Percentiles rank a stretch among this genome's conserved stretches.
phyloP scores from a whole-genome alignment of 2,797 vertebrate species.

The Galago senegalensis region DNA sequence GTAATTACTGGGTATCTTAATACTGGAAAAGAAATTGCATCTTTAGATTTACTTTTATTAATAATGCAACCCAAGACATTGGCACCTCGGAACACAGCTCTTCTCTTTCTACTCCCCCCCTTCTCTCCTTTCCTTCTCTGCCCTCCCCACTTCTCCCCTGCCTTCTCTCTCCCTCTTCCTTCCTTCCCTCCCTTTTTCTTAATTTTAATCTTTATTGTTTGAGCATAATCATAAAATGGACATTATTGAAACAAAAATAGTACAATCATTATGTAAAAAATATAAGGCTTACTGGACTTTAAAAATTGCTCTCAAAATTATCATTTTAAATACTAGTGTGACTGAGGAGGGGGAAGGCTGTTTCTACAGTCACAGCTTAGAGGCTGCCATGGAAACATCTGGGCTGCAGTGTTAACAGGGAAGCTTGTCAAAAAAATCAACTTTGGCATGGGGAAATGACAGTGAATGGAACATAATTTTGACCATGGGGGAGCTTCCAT shows the following conservation, averaged over 20 bases:
- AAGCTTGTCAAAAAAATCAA: conserved; percentile 79
- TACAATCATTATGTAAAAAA: not conserved
- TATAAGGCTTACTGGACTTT: conserved; percentile 52
- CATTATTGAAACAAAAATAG: conserved; percentile 33
- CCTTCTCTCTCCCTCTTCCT: too few species aligned
- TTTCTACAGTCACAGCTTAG: conserved; percentile 50
- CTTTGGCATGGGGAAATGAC: conserved; percentile 64
- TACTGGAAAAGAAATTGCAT: conserved; percentile 76
- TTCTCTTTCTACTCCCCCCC: not conserved
- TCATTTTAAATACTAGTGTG: conserved; percentile 20
- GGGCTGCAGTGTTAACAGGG: conserved; percentile 56
- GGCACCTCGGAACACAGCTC: not conserved
- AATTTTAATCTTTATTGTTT: not conserved
- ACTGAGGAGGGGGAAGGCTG: not conserved
- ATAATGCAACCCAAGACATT: conserved; percentile 48
- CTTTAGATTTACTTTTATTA: conserved; percentile 80
- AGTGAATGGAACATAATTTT: conserved; percentile 63
- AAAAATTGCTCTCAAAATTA: conserved; percentile 41
- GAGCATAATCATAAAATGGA: not conserved
- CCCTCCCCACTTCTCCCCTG: not conserved
- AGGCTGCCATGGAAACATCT: conserved; percentile 79
- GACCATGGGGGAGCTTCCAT: conserved; percentile 39
- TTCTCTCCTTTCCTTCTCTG: not conserved
- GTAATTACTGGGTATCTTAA: conserved; percentile 73
- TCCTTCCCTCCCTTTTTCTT: not conserved